Percentiles rank a stretch among this genome's conserved stretches.
Evolutionary conservation across 35 echinoderm and acorn worm species (phyloP).

Genomic region (Heliocidaris tuberculata): DNA sequence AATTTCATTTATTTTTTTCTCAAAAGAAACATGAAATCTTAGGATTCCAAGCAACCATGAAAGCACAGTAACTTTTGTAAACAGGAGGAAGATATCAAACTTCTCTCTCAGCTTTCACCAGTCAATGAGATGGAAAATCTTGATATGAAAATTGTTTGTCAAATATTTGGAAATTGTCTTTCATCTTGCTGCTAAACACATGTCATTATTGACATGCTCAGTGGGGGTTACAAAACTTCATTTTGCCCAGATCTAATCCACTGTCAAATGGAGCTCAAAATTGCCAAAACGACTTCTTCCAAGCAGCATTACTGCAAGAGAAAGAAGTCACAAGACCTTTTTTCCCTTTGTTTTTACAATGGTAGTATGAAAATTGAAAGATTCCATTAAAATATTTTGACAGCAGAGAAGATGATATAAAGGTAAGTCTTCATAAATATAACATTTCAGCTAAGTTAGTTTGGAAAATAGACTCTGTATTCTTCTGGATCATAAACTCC

Average conservation of each 20-base stretch:
- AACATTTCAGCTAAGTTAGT: neutral
- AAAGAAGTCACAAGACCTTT: neutral
- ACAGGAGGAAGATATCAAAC: neutral
- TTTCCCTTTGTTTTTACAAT: neutral
- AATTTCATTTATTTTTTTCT: neutral
- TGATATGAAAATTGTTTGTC: slow-evolving; percentile 13
- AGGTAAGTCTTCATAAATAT: neutral
- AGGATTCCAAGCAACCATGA: neutral
- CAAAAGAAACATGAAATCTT: neutral
- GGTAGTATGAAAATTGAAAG: neutral
- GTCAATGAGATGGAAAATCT: neutral
- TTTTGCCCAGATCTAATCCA: neutral
- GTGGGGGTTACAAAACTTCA: neutral
- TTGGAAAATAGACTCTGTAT: neutral
- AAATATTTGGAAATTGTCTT: slow-evolving; percentile 1
- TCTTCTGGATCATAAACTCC: neutral
- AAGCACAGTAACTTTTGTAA: neutral
- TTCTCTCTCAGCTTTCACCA: neutral
- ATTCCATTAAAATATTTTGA: slow-evolving; percentile 5
- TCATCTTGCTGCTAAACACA: slow-evolving; percentile 1
- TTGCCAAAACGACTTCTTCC: neutral
- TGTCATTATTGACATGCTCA: slow-evolving; percentile 1
- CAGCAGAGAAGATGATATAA: neutral
- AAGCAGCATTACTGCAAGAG: neutral
- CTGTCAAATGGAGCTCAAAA: neutral